A percentile compares a stretch with the other conserved stretches of the same genome.
phyloP scores from a whole-genome alignment of 2,797 vertebrate species.

The Peromyscus melanophrys region DNA sequence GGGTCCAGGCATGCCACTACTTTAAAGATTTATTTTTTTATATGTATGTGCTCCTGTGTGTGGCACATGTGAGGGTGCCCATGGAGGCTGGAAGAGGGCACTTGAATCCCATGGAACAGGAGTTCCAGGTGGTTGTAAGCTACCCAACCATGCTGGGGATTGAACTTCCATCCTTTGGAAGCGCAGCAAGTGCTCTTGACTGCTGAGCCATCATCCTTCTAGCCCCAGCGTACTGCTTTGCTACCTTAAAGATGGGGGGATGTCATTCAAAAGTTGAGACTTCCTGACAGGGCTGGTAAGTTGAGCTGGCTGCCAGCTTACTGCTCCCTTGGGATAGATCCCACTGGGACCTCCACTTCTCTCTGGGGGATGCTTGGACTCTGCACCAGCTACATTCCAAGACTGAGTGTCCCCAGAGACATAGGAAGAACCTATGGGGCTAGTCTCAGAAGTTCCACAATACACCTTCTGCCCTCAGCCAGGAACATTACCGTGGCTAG shows the following conservation, averaged over 20 bases:
- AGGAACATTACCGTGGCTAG: neutral
- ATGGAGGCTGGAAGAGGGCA: neutral
- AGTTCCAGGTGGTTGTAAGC: neutral
- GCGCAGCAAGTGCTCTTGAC: neutral
- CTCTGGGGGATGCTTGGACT: neutral
- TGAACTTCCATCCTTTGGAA: neutral
- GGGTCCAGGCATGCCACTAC: too few relatives aligned
- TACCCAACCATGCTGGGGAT: neutral
- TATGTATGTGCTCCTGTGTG: neutral
- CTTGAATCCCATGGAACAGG: neutral
- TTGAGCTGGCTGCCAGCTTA: fast-evolving
- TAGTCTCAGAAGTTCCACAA: neutral
- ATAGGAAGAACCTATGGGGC: neutral
- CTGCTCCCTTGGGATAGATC: neutral
- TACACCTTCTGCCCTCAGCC: neutral
- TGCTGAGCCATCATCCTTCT: neutral
- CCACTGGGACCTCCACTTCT: neutral
- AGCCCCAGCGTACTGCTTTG: neutral
- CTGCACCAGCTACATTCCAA: neutral
- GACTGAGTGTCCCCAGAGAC: neutral
- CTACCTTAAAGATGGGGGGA: neutral
- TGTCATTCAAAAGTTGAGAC: neutral
- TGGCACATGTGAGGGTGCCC: neutral
- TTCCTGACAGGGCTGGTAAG: neutral
- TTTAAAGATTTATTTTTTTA: neutral